A percentile compares a stretch with the other conserved stretches of the same genome.
Evolutionary conservation across 2,888 invertebrate genomes (phyloP).

Genomic region (Tetheella fluctuosa): DNA sequence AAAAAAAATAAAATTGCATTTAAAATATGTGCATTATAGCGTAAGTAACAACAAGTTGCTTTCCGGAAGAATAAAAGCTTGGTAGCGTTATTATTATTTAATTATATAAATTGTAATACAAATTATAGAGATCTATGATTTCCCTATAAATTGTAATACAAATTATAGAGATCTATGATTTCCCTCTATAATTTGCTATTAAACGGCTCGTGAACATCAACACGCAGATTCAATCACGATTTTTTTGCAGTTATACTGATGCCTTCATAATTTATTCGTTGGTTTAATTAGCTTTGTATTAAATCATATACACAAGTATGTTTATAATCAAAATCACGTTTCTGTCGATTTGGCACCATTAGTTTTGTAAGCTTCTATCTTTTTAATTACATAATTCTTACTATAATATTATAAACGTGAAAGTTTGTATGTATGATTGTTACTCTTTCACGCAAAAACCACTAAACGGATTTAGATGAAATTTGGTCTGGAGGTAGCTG

Average conservation of each 20-base stretch:
- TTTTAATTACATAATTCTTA: not conserved
- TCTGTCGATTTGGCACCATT: not conserved
- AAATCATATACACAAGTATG: not conserved
- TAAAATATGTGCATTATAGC: not conserved
- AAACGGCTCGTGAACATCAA: not conserved
- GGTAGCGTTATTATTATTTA: not conserved
- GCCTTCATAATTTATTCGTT: not conserved
- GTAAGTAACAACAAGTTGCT: not conserved
- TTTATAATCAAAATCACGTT: not conserved
- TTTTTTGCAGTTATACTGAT: not conserved
- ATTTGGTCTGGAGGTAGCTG: too few species aligned
- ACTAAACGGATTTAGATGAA: too few species aligned
- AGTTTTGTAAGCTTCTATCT: not conserved
- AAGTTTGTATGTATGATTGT: too few species aligned
- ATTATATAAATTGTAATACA: not conserved
- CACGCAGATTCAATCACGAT: not conserved
- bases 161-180: slow-evolving; percentile 9
- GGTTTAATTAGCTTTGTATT: not conserved
- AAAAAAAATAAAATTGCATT: not conserved
- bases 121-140: too few species aligned
- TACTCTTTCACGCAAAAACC: too few species aligned
- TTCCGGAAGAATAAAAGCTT: not conserved
- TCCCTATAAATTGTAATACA: too few species aligned
- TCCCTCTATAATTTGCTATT: slow-evolving; percentile 1
- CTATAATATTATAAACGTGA: too few species aligned